Conservation (phyloP, 2,113 vertebrate genomes). For the Neoarius graeffei region DNA sequence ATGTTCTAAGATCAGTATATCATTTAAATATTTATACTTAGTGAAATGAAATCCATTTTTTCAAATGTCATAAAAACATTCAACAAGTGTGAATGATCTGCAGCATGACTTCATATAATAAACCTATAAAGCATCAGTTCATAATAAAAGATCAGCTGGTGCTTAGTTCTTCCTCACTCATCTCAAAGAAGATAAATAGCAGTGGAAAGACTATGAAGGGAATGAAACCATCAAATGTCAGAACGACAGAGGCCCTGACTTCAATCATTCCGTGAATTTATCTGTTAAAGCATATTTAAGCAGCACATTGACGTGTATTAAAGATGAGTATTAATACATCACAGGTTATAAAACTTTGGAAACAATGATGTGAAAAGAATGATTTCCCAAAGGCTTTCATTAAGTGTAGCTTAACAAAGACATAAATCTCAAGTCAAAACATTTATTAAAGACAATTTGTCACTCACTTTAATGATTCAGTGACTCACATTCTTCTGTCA, state of each 20-base stretch:
- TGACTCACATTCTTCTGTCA: conserved; percentile 7
- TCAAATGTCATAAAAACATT: not conserved
- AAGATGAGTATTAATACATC: conserved; percentile 19
- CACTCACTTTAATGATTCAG: conserved; percentile 15
- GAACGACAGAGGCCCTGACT: not conserved
- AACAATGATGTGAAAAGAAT: not conserved
- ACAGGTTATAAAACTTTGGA: conserved; percentile 6
- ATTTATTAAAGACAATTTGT: conserved; percentile 12
- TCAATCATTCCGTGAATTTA: not conserved
- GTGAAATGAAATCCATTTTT: not conserved
- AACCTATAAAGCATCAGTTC: conserved; percentile 1
- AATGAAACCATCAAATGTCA: not conserved
- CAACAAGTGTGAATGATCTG: not conserved
- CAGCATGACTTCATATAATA: not conserved
- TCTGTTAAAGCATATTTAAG: not conserved
- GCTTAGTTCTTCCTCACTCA: conserved; percentile 1
- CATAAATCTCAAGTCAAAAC: not conserved
- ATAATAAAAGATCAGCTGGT: not conserved
- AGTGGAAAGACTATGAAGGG: not conserved
- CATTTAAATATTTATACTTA: not conserved
- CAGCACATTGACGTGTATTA: not conserved
- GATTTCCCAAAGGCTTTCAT: conserved; percentile 11
- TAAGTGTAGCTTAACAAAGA: conserved; percentile 11
- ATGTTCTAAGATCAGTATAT: not conserved
- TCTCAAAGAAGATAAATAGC: conserved; percentile 5